phyloP scores from a whole-genome alignment of 2,113 vertebrate species.

The Zosterops hypoxanthus region DNA sequence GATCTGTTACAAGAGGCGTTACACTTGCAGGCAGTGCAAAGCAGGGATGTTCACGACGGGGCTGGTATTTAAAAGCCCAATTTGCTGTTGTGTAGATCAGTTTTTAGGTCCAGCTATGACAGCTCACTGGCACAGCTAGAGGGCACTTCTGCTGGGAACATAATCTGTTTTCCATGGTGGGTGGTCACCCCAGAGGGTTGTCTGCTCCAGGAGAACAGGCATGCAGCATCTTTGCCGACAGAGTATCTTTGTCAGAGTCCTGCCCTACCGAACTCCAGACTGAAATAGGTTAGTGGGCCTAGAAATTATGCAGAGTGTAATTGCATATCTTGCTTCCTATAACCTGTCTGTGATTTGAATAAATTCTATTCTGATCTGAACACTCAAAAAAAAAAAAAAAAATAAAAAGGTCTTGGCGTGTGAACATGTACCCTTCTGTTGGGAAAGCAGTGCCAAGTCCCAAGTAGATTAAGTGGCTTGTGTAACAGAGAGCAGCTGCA shows the following conservation, averaged over 20 bases:
- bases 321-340: slow-evolving; percentile 26
- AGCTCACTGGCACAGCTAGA: neutral
- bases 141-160: neutral
- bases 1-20: neutral
- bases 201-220: neutral
- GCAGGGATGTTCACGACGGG: neutral
- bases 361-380: slow-evolving; percentile 31
- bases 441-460: slow-evolving; percentile 8
- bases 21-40: accelerated
- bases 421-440: neutral
- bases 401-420: neutral
- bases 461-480: slow-evolving; percentile 36
- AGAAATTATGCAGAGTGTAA: slow-evolving; percentile 31
- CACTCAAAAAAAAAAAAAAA: neutral
- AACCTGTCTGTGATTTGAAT: slow-evolving; percentile 19
- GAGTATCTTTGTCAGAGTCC: neutral
- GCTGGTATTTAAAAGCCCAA: neutral
- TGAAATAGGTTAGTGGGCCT: slow-evolving; percentile 56
- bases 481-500: slow-evolving; percentile 45
- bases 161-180: neutral
- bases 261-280: neutral
- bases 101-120: accelerated
- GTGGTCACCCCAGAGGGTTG: neutral
- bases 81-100: neutral
- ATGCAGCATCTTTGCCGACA: neutral